A percentile compares a stretch with the other conserved stretches of the same genome.
These are phyloP conservation scores for Aphelinus certus DNA, from an alignment of 1,140 invertebrate species.

Conservation along the genomic window DNA sequence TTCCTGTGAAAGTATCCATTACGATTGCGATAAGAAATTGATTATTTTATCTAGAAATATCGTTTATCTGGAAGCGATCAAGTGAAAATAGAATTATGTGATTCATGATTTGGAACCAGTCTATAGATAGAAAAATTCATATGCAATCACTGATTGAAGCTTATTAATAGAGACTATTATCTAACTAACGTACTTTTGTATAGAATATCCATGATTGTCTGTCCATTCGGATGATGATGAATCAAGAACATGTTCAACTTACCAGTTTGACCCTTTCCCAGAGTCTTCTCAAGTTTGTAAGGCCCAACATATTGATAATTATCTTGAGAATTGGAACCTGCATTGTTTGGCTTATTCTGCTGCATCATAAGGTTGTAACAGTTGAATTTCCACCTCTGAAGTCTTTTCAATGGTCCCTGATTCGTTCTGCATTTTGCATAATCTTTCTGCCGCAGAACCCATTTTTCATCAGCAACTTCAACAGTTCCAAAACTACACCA, in stretches of 20 bases:
- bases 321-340: slow-evolving; percentile 71
- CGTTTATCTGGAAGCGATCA: too few relatives aligned
- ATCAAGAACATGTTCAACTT: slow-evolving; percentile 49
- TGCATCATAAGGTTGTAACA: slow-evolving; percentile 49
- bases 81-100: too few relatives aligned
- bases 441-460: neutral
- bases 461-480: slow-evolving; percentile 26
- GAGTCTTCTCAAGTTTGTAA: slow-evolving; percentile 97
- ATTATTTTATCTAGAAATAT: too few relatives aligned
- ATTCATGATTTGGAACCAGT: too few relatives aligned
- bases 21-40: too few relatives aligned
- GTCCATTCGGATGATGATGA: neutral
- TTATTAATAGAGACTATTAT: too few relatives aligned
- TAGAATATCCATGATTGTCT: neutral
- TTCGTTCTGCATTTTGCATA: neutral
- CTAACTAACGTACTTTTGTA: neutral
- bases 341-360: slow-evolving; percentile 60
- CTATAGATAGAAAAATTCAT: too few relatives aligned
- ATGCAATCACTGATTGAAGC: too few relatives aligned
- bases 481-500: slow-evolving; percentile 25
- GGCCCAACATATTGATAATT: slow-evolving; percentile 96
- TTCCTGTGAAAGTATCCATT: too few relatives aligned
- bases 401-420: slow-evolving; percentile 46
- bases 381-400: slow-evolving; percentile 47
- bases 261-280: slow-evolving; percentile 99